These are phyloP conservation scores for Trichonephila clavata DNA, from an alignment of 1,140 invertebrate genomes.

Conservation along the genomic window DNA sequence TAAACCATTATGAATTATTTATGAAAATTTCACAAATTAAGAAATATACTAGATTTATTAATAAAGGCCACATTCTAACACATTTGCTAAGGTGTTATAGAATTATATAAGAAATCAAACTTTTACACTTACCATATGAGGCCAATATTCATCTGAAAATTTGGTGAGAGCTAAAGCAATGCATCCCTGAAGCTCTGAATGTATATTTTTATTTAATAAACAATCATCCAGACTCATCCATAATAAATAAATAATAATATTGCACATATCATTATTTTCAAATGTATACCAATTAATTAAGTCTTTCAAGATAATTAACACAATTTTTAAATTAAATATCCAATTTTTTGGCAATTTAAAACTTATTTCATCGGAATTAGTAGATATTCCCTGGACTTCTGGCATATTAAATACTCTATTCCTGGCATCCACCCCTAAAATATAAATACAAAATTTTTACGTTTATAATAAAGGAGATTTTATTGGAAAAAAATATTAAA, in stretches of 20 bases:
- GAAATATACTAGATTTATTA: no score
- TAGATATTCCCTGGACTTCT: background rate
- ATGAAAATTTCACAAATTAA: no score
- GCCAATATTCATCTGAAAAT: background rate
- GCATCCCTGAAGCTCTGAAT: background rate
- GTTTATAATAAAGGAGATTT: background rate
- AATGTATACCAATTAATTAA: background rate
- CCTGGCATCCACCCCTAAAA: constrained; percentile 17
- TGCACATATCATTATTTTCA: background rate
- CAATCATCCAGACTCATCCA: background rate
- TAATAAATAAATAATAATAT: background rate
- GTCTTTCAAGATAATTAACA: background rate
- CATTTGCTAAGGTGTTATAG: no score
- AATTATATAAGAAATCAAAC: background rate
- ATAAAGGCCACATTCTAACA: no score
- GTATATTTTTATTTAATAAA: background rate
- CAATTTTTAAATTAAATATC: constrained; percentile 10
- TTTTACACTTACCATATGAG: background rate
- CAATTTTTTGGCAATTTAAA: background rate
- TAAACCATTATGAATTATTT: no score
- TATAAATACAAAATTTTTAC: background rate
- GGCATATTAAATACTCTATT: background rate
- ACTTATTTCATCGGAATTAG: background rate
- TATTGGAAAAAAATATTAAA: background rate
- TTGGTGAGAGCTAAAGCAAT: background rate